Evolutionary conservation across 2,113 vertebrate genomes (phyloP).

Genomic region (Amia ocellicauda): DNA sequence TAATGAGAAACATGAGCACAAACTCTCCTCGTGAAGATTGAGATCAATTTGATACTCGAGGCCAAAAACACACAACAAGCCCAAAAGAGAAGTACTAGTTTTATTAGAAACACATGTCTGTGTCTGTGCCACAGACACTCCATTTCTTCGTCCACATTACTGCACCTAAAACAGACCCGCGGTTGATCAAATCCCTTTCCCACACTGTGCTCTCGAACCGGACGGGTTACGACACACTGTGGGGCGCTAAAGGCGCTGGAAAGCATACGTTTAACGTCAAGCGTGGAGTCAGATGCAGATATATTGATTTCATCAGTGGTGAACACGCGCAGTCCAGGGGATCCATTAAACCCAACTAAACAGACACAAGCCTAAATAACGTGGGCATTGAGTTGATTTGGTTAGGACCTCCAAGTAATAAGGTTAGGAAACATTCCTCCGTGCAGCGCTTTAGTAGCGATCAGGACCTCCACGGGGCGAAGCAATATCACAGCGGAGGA

Average conservation of each 20-base stretch:
- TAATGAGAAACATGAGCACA: too few species aligned
- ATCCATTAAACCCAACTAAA: neutral
- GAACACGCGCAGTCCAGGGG: neutral
- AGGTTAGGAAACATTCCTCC: constrained; percentile 11
- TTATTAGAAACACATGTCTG: too few species aligned
- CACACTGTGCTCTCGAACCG: neutral
- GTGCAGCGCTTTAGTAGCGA: constrained; percentile 9
- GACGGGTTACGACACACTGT: neutral
- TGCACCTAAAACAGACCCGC: too few species aligned
- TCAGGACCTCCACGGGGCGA: neutral
- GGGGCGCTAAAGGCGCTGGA: too few species aligned
- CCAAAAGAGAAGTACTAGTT: too few species aligned
- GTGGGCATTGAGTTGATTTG: constrained; percentile 1
- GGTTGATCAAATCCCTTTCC: neutral
- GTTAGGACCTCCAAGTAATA: neutral
- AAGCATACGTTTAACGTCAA: too few species aligned
- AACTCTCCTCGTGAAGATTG: too few species aligned
- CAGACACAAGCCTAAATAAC: neutral
- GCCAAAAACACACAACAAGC: too few species aligned
- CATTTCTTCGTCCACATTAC: too few species aligned
- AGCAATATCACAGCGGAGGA: neutral
- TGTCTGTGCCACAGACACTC: too few species aligned
- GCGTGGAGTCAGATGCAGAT: too few species aligned
- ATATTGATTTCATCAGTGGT: neutral
- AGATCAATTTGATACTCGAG: too few species aligned